Evolutionary conservation across 2,888 invertebrate genomes (phyloP), one percentile per base, ranked within the genome.

Genomic region (Calameuta idolon): DNA sequence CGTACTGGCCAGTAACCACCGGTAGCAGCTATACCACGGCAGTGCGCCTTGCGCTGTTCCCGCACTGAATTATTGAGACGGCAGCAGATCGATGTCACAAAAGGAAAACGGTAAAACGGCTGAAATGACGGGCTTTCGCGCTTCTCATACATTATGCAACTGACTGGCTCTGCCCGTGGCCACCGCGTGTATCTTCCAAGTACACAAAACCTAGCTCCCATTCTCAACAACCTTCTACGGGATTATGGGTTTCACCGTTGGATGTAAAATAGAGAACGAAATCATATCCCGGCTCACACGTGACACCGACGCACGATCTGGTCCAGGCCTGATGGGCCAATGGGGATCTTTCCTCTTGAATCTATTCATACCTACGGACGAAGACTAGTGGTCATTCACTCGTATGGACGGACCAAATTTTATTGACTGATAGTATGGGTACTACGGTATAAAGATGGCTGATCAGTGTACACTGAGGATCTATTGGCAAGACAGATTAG

Each of bases 61-160:
- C 89, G 89, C 89, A 85, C 81, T 91, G 91, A 91, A 91, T 91
- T 90, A 91, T 91, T 90, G 90, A 91, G 90, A 88, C 87, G 81
- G 87, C 84, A 86, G 81, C 89, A 89, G 90, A 91, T 91, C 91
- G 91, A 91, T 91, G 91, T 90, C 89, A 89, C 90, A 89, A 89
- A 90, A 90, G 87, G 88, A 90, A 90, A 90, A 86, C 88, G 87
- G 85, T 84, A 84, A 85, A 89, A 86, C 88, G 90, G 87, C 87
- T 90, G 89, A 90, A 90, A 90, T 90, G 90, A 90, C 90, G 90
- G 89, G 90, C 89, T 90, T 90, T 89, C 88, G 89, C 87, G 87
- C 89, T 85, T 86, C 87, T 89, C 87, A 87, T 90, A 89, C 86
- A 90, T 90, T 90, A 90, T 90, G 89, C 88, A 89, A 87, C 84